phyloP scores from a whole-genome alignment of 2,888 invertebrate genomes.

The Erebia epiphron region DNA sequence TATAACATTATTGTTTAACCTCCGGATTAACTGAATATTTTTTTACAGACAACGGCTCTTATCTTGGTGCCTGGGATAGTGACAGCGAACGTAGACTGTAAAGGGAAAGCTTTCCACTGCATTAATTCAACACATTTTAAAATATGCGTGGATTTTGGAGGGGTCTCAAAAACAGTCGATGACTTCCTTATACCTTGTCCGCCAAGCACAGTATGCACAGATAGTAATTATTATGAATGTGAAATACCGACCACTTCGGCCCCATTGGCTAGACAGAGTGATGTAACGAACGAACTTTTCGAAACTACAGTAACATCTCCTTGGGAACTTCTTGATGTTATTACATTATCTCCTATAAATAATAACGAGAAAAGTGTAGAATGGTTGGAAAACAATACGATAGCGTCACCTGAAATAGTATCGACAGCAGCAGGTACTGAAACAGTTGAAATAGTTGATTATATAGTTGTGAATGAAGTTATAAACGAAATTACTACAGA shows the following conservation, averaged over 20 bases:
- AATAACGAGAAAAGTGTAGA: slow-evolving; percentile 19
- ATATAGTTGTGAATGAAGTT: slow-evolving; percentile 11
- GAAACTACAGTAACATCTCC: slow-evolving; percentile 13
- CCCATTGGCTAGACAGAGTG: slow-evolving; percentile 38
- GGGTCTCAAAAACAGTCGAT: slow-evolving; percentile 67
- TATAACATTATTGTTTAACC: neutral
- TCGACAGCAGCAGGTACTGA: slow-evolving; percentile 2
- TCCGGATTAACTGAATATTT: slow-evolving; percentile 23
- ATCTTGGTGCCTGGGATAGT: slow-evolving; percentile 48
- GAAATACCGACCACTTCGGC: slow-evolving; percentile 50
- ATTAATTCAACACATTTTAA: slow-evolving; percentile 74
- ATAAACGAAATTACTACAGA: neutral
- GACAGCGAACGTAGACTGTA: slow-evolving; percentile 66
- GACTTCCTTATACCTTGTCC: slow-evolving; percentile 69
- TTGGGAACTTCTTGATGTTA: slow-evolving; percentile 27
- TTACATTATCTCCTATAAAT: slow-evolving; percentile 17
- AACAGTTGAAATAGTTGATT: neutral
- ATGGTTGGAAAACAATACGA: slow-evolving; percentile 34
- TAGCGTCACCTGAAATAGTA: slow-evolving; percentile 33
- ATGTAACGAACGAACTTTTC: slow-evolving; percentile 39
- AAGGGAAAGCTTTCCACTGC: slow-evolving; percentile 75
- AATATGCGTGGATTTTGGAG: slow-evolving; percentile 74
- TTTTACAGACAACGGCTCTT: slow-evolving; percentile 58
- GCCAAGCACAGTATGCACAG: slow-evolving; percentile 59
- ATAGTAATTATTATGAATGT: slow-evolving; percentile 67